These are phyloP conservation scores for Lagria hirta DNA, from an alignment of 2,888 invertebrate species.

Conservation along the genomic window DNA sequence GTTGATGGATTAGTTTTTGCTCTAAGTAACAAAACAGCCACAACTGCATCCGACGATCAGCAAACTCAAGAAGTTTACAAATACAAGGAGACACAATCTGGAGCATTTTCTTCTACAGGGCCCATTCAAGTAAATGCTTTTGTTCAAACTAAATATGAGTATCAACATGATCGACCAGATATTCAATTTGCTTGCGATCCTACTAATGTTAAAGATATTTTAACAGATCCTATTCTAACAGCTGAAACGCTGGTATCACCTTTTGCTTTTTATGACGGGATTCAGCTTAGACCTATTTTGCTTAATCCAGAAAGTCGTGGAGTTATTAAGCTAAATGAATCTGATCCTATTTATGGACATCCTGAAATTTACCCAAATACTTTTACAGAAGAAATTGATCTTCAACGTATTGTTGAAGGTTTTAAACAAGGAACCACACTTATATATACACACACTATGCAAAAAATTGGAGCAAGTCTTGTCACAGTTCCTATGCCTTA, in stretches of 20 bases:
- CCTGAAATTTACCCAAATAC: conserved; percentile 75
- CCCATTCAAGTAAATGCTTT: conserved; percentile 63
- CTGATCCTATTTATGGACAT: conserved; percentile 70
- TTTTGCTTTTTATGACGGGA: conserved; percentile 63
- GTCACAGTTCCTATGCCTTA: conserved; percentile 62
- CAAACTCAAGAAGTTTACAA: conserved; percentile 52
- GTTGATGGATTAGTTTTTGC: conserved; percentile 61
- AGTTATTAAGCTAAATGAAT: conserved; percentile 62
- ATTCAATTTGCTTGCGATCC: conserved; percentile 69
- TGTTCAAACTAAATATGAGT: conserved; percentile 60
- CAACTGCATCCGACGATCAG: conserved; percentile 52
- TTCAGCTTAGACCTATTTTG: conserved; percentile 64
- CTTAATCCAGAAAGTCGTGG: conserved; percentile 67
- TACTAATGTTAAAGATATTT: conserved; percentile 59
- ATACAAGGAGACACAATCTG: conserved; percentile 53
- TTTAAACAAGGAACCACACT: conserved; percentile 62
- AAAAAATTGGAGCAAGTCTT: conserved; percentile 58
- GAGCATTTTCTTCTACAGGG: conserved; percentile 60
- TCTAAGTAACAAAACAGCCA: conserved; percentile 60
- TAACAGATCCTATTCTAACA: conserved; percentile 58
- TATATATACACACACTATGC: conserved; percentile 62
- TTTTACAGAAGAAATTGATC: conserved; percentile 65
- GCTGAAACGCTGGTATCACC: conserved; percentile 56
- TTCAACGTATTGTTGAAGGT: conserved; percentile 63
- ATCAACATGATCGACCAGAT: conserved; percentile 59